phyloP scores from a whole-genome alignment of 1,140 invertebrate genomes.

The Platorchestia sp. region DNA sequence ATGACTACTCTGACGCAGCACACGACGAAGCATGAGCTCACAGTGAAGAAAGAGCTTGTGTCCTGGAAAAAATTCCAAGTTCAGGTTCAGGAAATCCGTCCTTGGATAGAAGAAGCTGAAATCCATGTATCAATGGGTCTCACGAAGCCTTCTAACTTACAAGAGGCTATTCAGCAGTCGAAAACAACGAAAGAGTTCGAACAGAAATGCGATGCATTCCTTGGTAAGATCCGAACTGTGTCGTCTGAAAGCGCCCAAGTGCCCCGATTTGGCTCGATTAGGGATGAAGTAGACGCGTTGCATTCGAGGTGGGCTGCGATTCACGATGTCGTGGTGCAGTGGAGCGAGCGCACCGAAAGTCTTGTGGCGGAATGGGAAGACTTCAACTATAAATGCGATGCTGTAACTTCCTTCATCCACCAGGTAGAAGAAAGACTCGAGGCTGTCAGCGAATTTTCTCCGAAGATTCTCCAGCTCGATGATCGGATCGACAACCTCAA shows the following conservation, averaged over 20 bases:
- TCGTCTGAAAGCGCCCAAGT: conserved; percentile 78
- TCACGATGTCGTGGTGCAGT: conserved; percentile 81
- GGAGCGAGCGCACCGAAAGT: conserved; percentile 82
- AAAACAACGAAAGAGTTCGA: conserved; percentile 78
- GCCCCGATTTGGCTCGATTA: conserved; percentile 79
- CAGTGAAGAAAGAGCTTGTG: conserved; percentile 81
- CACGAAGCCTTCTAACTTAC: conserved; percentile 76
- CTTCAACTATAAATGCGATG: conserved; percentile 74
- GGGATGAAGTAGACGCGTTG: conserved; percentile 86
- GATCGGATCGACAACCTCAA: conserved; percentile 80
- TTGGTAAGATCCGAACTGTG: conserved; percentile 69
- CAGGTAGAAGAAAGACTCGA: conserved; percentile 69
- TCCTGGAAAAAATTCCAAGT: conserved; percentile 88
- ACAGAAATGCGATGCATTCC: conserved; percentile 80
- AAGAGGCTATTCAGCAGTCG: conserved; percentile 84
- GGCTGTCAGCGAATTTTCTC: conserved; percentile 64
- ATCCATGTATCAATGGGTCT: conserved; percentile 79
- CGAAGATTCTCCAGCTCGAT: conserved; percentile 63
- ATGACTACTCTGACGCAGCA: conserved; percentile 79
- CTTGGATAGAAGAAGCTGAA: conserved; percentile 90
- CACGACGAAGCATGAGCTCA: conserved; percentile 80
- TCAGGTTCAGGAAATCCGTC: conserved; percentile 81
- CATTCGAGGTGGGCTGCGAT: conserved; percentile 84
- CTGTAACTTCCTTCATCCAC: conserved; percentile 69
- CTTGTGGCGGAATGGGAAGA: conserved; percentile 85